These are phyloP conservation scores for Hypomecis atomaria DNA, from an alignment of 2,888 invertebrate genomes.

Conservation along the genomic window DNA sequence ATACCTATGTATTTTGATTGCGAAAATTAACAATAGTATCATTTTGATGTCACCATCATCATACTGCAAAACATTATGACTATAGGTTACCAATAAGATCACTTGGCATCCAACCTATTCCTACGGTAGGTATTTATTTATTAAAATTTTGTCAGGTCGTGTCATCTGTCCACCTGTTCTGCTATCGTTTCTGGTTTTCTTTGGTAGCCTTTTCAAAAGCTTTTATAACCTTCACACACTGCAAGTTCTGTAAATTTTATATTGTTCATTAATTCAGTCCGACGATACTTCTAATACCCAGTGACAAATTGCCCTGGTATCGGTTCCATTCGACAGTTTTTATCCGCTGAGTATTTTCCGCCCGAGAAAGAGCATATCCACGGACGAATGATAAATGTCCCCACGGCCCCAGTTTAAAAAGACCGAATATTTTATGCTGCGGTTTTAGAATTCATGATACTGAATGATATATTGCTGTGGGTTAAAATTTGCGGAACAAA, in stretches of 20 bases:
- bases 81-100: too few species aligned
- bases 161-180: too few species aligned
- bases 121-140: too few species aligned
- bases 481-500: not conserved
- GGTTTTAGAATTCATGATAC: conserved; percentile 10
- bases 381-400: conserved; percentile 51
- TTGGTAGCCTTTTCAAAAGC: too few species aligned
- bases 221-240: not conserved
- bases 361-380: conserved; percentile 44
- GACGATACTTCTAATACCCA: conserved; percentile 49
- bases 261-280: conserved; percentile 21
- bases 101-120: too few species aligned
- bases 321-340: conserved; percentile 56
- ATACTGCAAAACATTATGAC: too few species aligned
- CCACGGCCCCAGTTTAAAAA: conserved; percentile 44
- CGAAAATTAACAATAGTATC: too few species aligned
- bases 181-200: too few species aligned
- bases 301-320: conserved; percentile 62
- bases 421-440: conserved; percentile 9
- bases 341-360: conserved; percentile 53
- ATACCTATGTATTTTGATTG: too few species aligned
- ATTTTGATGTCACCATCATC: too few species aligned
- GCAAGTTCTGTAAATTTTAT: conserved; percentile 14
- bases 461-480: conserved; percentile 3
- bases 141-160: too few species aligned